These are phyloP conservation scores for Nanorana parkeri DNA, from an alignment of 2,113 vertebrate species.

Conservation along the genomic window DNA sequence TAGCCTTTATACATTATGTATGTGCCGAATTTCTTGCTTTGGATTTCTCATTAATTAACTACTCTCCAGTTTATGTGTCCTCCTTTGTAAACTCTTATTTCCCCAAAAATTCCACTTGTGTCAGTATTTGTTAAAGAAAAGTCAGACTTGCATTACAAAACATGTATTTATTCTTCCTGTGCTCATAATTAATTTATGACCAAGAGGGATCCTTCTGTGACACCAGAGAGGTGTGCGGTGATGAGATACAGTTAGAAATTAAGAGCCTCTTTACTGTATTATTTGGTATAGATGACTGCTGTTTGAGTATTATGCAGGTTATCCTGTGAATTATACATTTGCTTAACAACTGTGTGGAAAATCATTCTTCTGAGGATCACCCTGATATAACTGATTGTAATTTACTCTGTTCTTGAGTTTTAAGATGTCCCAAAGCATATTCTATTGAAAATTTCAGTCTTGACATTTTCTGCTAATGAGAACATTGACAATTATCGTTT, in stretches of 20 bases:
- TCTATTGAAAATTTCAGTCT: neutral
- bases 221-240: neutral
- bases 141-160: slow-evolving; percentile 46
- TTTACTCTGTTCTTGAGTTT: no score
- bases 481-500: neutral
- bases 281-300: neutral
- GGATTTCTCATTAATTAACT: slow-evolving; percentile 42
- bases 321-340: slow-evolving; percentile 10
- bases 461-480: neutral
- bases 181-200: neutral
- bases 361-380: neutral
- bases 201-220: neutral
- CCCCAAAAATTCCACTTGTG: slow-evolving; percentile 1
- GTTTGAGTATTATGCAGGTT: slow-evolving; percentile 26
- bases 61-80: slow-evolving; percentile 52
- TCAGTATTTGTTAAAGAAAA: slow-evolving; percentile 43
- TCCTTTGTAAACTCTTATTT: fast-evolving
- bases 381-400: neutral
- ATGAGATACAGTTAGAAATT: neutral
- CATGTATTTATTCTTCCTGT: slow-evolving; percentile 6
- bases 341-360: slow-evolving; percentile 8
- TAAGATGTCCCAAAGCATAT: neutral
- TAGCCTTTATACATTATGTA: no score
- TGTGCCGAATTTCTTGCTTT: neutral
- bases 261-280: neutral